Percentiles rank a stretch among this genome's conserved stretches.
Conservation (phyloP, 2,113 vertebrate species). For the Menidia beryllina region DNA sequence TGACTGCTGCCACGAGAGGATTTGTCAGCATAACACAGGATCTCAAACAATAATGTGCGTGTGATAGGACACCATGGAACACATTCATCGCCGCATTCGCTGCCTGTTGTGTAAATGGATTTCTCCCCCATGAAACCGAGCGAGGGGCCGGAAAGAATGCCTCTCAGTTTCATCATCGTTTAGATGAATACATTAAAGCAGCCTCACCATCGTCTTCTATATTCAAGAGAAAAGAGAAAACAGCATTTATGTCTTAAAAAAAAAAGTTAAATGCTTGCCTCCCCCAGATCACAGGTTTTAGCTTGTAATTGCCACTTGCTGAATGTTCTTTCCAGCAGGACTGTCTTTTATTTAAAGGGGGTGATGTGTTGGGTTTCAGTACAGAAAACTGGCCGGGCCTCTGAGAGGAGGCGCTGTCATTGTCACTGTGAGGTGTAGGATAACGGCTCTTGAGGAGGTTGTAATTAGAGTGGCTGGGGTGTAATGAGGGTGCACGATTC, state of each 20-base stretch:
- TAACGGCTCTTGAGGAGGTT: conserved; percentile 86
- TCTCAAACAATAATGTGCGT: conserved; percentile 80
- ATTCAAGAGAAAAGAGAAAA: conserved; percentile 23
- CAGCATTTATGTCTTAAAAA: conserved; percentile 1
- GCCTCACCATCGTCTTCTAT: conserved; percentile 31
- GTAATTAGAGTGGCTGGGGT: conserved; percentile 87
- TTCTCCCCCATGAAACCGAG: conserved; percentile 65
- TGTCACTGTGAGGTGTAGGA: conserved; percentile 84
- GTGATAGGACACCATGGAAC: conserved; percentile 77
- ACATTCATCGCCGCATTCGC: conserved; percentile 64
- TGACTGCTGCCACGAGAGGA: conserved; percentile 82
- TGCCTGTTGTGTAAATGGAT: conserved; percentile 77
- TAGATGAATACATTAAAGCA: conserved; percentile 50
- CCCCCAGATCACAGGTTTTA: conserved; percentile 38
- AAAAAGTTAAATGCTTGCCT: conserved; percentile 18
- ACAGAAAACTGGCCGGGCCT: conserved; percentile 75
- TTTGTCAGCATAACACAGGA: conserved; percentile 84
- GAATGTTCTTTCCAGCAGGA: conserved; percentile 50
- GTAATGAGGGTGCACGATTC: conserved; percentile 89
- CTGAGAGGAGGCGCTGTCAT: conserved; percentile 80
- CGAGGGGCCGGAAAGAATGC: conserved; percentile 62
- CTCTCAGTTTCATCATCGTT: conserved; percentile 72
- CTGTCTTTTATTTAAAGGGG: conserved; percentile 81
- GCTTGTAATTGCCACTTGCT: conserved; percentile 50
- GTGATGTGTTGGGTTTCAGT: conserved; percentile 79